Evolutionary conservation across 1,140 invertebrate species (phyloP), one percentile per base, ranked within the genome.

Genomic region (Homarus americanus): DNA sequence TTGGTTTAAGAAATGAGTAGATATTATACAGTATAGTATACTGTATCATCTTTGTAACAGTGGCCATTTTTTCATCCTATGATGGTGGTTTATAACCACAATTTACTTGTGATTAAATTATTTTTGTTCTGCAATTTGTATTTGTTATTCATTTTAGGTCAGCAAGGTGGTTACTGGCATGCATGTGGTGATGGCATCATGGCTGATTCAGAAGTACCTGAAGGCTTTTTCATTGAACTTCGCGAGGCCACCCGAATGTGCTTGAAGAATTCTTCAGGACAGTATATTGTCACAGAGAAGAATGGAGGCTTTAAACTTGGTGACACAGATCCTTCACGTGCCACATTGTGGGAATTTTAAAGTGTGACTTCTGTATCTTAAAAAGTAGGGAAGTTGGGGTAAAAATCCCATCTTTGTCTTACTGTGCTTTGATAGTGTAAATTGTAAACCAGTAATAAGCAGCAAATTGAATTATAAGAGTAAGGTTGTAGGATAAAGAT

Each of bases 301-400:
- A 99, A 99, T 94, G 98, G 98, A 76, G 96, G 96, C 87, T 97
- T 99, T 95, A 97, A 97, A 93, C 96, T 98, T 58, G 96, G 97
- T 40, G 97, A 97, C 84, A 95, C 96, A 84, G 97, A 97, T 93
- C 96, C 96, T 93, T 96, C 96, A 87, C 95, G 95, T 86, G 97
- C 98, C 93, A 98, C 98, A 89, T 97, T 97, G 94, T 99, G 98
- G 98, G 98, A 99, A 95, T 99, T 98, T 94, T 98, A 98, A 96
- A 41, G 58, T 63, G 78, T 53, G 24, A 34, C 36, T 38, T 17
- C n/a, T 32, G 17, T 32, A 66, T 66, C 49, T 24, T 9, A 38
- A 53, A 66, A 36, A 34, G 53, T 38, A 58, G 34, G 76, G 76
- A 28, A 40, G 32, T 34, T 36, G 17, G 32, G 36, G 28, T 66